phyloP scores from a whole-genome alignment of 92 coral and sea anemone species.

The Palythoa caribaeorum region DNA sequence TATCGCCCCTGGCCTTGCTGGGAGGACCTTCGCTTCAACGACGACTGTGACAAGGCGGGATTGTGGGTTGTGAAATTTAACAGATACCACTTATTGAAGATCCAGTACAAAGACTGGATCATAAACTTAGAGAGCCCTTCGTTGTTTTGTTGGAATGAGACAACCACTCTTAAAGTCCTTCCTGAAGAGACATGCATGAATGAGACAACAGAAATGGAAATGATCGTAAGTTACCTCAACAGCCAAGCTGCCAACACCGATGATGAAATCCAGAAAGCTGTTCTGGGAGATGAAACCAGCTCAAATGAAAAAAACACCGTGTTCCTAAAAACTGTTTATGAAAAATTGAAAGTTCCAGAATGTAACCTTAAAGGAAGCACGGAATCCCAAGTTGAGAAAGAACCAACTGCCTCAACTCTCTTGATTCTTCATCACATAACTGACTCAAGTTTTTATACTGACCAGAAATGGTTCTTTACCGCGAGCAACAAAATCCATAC shows the following conservation, averaged over 20 bases:
- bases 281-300: constrained; percentile 30
- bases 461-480: background rate
- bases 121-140: constrained; percentile 9
- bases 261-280: constrained; percentile 10
- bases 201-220: constrained; percentile 8
- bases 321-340: constrained; percentile 14
- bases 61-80: constrained; percentile 67
- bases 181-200: constrained; percentile 35
- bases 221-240: constrained; percentile 38
- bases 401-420: background rate
- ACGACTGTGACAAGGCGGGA: constrained; percentile 66
- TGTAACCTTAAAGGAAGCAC: background rate
- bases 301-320: background rate
- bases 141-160: constrained; percentile 50
- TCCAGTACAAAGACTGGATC: constrained; percentile 62
- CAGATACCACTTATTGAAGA: constrained; percentile 51
- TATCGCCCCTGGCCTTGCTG: constrained; percentile 77
- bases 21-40: constrained; percentile 73
- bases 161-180: background rate
- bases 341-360: constrained; percentile 1
- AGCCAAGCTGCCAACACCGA: background rate
- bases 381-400: background rate
- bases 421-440: constrained; percentile 33
- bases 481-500: constrained; percentile 10
- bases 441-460: constrained; percentile 6